phyloP scores from a whole-genome alignment of 2,888 invertebrate genomes.

The Caradrina kadenii region DNA sequence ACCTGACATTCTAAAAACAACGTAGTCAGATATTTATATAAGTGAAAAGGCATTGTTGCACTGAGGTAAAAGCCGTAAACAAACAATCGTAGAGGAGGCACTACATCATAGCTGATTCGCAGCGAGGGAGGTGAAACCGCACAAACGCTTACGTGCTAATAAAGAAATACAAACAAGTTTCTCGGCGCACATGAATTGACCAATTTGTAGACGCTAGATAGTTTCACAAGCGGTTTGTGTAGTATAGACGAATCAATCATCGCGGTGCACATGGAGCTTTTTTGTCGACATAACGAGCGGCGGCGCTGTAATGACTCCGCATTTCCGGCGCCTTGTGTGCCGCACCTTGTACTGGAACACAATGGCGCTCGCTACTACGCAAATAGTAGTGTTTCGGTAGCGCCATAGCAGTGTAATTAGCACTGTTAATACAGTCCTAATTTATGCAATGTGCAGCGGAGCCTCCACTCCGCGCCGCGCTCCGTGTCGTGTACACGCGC shows the following conservation, averaged over 20 bases:
- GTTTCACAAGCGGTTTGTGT: constrained; percentile 78
- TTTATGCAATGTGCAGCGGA: constrained; percentile 73
- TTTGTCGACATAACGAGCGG: constrained; percentile 81
- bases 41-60: constrained; percentile 63
- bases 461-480: constrained; percentile 52
- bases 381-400: constrained; percentile 74
- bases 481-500: constrained; percentile 47
- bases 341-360: constrained; percentile 73
- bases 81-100: constrained; percentile 66
- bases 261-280: constrained; percentile 74
- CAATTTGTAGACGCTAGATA: constrained; percentile 82
- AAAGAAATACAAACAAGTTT: constrained; percentile 80
- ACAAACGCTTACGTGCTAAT: constrained; percentile 74
- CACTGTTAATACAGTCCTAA: constrained; percentile 77
- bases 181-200: constrained; percentile 79
- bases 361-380: constrained; percentile 75
- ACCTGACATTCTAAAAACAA: constrained; percentile 75
- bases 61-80: constrained; percentile 69
- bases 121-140: constrained; percentile 73
- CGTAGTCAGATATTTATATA: constrained; percentile 66
- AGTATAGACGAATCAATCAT: constrained; percentile 83
- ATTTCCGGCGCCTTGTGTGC: constrained; percentile 74
- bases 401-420: constrained; percentile 80
- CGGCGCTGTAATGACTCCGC: constrained; percentile 79
- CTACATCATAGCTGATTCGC: constrained; percentile 71